Conservation (phyloP, 2,797 vertebrate species). For the Semaprochilodus insignis region DNA sequence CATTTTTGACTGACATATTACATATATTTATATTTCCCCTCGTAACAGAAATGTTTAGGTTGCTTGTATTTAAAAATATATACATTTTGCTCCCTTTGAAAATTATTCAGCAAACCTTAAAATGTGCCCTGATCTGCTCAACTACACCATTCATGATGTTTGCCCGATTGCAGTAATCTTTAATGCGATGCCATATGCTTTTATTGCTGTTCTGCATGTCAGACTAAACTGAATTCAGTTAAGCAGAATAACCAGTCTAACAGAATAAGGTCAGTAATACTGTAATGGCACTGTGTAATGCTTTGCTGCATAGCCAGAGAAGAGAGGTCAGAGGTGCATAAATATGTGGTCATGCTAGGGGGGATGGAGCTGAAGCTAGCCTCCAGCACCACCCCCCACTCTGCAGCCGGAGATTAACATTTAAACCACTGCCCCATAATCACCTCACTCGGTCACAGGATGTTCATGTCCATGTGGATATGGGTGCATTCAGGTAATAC, state of each 20-base stretch:
- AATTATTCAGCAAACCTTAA: too few species aligned
- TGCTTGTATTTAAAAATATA: too few species aligned
- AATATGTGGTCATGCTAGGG: background rate
- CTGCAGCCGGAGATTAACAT: slow-evolving; percentile 44
- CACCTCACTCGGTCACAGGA: slow-evolving; percentile 25
- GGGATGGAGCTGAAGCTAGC: background rate
- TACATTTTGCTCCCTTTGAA: too few species aligned
- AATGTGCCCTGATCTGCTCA: too few species aligned
- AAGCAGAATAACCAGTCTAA: background rate
- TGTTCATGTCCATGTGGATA: background rate
- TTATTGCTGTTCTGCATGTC: too few species aligned
- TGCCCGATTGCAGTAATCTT: too few species aligned
- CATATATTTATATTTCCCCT: too few species aligned
- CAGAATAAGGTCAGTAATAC: background rate
- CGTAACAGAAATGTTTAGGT: too few species aligned
- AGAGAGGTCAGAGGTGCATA: slow-evolving; percentile 17
- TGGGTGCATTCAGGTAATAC: background rate
- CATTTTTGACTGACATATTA: too few species aligned
- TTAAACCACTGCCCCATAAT: slow-evolving; percentile 39
- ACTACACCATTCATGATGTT: too few species aligned
- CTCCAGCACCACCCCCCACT: slow-evolving; percentile 9
- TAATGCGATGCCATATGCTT: too few species aligned
- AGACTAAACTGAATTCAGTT: background rate
- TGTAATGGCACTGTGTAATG: background rate
- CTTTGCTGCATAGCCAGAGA: background rate